Base-by-base conservation (phyloP, 2,113 vertebrate genomes). In the Tretioscincus oriximinensis region DNA sequence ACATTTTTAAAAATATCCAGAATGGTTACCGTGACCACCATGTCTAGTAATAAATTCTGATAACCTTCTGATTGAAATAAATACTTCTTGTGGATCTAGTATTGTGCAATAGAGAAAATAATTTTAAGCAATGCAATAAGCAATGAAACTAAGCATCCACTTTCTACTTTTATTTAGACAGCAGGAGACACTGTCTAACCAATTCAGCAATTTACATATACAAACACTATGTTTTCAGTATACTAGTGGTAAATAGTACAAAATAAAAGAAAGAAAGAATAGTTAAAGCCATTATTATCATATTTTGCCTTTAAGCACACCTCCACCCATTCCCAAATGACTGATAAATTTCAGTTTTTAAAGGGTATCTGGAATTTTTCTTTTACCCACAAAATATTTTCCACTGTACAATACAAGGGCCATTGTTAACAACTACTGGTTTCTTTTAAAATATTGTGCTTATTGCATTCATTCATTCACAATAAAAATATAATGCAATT, bases 331-430 rank as follows among this genome's bases (percentile, higher is more conserved):
- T 81, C 70, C 79, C 79, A 5, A 51, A 51, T 49, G 70, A 80
- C 70, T 12, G 54, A 54, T 26, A n/a, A 29, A 51, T 22, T 12
- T 24, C 60, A 31, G 8, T 54, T 54, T 79, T 73, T 64, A 71
- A 65, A 81, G 66, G 22, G 22, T 65, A 66, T 73, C 47, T 73
- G 41, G 79, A 73, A 81, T 66, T 35, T 81, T 35, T 21, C 12
- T 73, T 81, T 81, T 58, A 81, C 66, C 18, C 35, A 22, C n/a
- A 81, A 73, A 66, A 65, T 81, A 73, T 66, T 66, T 80, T 73
- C 45, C 60, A 54, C 47, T 31, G 65, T 71, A 45, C 26, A 79
- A 5, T 47, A 22, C 21, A 67, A 8, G 21, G 45, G 28, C 24
- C 16, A 31, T 72, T 60, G 20, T 66, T n/a, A n/a, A 4, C 73